Conservation (phyloP, 2,113 vertebrate species). For the Elanus axillaris region DNA sequence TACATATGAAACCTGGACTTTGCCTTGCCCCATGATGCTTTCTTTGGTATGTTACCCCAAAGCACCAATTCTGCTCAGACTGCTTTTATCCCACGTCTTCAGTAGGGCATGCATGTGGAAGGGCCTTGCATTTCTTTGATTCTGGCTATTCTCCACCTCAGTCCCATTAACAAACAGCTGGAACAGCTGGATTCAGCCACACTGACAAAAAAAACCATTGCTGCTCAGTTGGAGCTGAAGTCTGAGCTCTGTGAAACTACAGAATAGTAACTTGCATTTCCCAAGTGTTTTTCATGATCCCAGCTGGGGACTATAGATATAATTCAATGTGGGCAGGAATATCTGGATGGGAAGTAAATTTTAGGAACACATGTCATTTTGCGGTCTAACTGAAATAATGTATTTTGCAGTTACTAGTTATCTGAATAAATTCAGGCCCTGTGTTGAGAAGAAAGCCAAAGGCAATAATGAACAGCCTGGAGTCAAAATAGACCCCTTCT, state of each 20-base stretch:
- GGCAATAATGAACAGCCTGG: background rate
- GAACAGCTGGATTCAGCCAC: background rate
- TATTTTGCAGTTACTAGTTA: background rate
- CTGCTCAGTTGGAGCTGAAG: background rate
- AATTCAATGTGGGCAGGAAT: background rate
- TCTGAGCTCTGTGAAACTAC: background rate
- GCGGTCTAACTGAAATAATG: background rate
- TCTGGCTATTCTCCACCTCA: background rate
- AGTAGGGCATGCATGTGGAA: background rate
- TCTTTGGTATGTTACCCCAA: background rate
- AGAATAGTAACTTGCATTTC: background rate
- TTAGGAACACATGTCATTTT: background rate
- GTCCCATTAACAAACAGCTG: background rate
- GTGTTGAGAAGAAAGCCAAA: background rate
- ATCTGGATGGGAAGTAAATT: background rate
- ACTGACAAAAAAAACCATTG: background rate
- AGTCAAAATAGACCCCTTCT: background rate
- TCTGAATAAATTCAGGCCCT: background rate
- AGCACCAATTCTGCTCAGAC: background rate
- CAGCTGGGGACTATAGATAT: background rate
- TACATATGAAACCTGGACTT: background rate
- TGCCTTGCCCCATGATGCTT: background rate
- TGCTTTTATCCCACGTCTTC: background rate
- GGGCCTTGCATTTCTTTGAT: background rate
- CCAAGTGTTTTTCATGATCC: background rate